Base-by-base conservation (phyloP, 2,113 vertebrate genomes). In the Actinemys pallida region DNA sequence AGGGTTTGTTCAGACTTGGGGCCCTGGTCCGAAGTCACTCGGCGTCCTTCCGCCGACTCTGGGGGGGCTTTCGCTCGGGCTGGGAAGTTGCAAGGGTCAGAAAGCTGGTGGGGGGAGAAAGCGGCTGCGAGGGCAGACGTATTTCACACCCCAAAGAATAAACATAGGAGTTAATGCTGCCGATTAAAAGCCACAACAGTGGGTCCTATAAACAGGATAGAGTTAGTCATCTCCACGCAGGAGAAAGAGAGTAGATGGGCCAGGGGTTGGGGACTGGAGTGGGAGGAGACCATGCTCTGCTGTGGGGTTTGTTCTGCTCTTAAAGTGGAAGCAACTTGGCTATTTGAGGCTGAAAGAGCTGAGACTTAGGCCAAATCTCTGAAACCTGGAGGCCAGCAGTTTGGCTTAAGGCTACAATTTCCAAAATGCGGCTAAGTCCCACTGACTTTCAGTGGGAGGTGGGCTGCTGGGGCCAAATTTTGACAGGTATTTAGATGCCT, bases 41-140 rank as follows among this genome's bases (percentile, higher is more conserved):
- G 65, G 35, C 13, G 2, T n/a, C 9, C 19, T 8, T 19, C 65
- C 1, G 2, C 9, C 39, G 65, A 5, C 35, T 39, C 35, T 39
- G 65, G 65, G 39, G 39, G n/a, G 35, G 14, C 62, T 69, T 31
- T 31, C 29, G 59, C 29, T 62, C 7, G 8, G 62, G 65, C 35
- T 72, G 39, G 24, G 45, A 81, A 17, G 52, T 22, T 8, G 14
- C 27, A 52, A 65, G 24, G 24, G 39, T 25, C 17, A 20, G 72
- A 54, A 69, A 13, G 5, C 56, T 16, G 24, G 49, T 22, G 62
- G 62, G 86, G 8, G 49, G 42, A 53, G 80, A 35, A 80, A 12
- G 22, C 45, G 10, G 0, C 27, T 5, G 8, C 2, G 3, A 39
- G 54, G 7, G 13, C 45, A 6, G 50, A 17, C 29, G 8, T n/a